Evolutionary conservation across 2,113 vertebrate genomes (phyloP).

Genomic region (Poeciliopsis occidentalis): DNA sequence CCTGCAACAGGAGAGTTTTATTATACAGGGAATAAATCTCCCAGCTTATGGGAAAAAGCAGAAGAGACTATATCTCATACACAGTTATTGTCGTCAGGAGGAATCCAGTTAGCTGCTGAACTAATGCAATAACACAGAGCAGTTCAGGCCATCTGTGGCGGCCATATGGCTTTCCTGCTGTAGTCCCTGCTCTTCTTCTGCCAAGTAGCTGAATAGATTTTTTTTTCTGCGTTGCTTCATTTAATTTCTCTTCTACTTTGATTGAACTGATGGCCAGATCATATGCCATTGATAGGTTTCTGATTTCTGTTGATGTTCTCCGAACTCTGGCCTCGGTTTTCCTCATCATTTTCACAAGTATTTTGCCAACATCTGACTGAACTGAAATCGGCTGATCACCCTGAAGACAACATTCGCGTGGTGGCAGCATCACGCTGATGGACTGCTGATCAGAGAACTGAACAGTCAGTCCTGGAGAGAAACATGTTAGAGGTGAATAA

Average conservation of each 20-base stretch:
- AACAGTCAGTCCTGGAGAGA: too few species aligned
- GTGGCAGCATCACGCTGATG: too few species aligned
- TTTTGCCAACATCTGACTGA: too few species aligned
- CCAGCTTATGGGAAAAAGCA: slow-evolving; percentile 3
- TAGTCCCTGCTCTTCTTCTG: slow-evolving; percentile 18
- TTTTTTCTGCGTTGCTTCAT: slow-evolving; percentile 17
- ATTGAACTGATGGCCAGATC: neutral
- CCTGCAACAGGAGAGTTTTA: slow-evolving; percentile 73
- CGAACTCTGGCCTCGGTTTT: too few species aligned
- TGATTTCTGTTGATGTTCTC: too few species aligned
- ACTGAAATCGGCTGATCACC: too few species aligned
- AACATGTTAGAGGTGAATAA: too few species aligned
- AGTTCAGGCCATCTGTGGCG: slow-evolving; percentile 64
- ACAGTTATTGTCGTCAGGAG: slow-evolving; percentile 11
- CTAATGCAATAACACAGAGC: slow-evolving; percentile 42
- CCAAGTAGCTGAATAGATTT: slow-evolving; percentile 32
- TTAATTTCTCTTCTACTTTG: neutral
- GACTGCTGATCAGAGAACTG: too few species aligned
- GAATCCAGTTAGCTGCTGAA: slow-evolving; percentile 32
- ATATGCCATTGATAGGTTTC: neutral
- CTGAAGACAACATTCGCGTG: too few species aligned
- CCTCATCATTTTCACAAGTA: too few species aligned
- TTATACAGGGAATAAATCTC: slow-evolving; percentile 26
- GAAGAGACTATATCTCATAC: slow-evolving; percentile 19
- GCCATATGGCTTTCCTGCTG: slow-evolving; percentile 58